These are phyloP conservation scores for Clarias fuscus DNA, from an alignment of 2,797 vertebrate genomes.

Conservation along the genomic window DNA sequence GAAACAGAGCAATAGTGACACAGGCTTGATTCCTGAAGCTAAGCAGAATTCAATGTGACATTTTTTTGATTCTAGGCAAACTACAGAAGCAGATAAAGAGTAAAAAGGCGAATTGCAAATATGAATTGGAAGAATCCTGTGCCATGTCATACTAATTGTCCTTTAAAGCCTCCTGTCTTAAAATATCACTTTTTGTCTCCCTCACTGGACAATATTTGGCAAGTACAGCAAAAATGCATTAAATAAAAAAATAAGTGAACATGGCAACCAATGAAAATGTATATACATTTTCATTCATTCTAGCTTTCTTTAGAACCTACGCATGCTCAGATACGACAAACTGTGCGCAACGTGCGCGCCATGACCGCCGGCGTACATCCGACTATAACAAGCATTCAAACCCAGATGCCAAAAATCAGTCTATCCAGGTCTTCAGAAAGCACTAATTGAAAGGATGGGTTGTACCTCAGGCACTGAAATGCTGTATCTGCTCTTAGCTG, in stretches of 20 bases:
- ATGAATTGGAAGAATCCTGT: background rate
- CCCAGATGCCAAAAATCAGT: constrained; percentile 24
- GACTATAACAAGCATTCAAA: constrained; percentile 17
- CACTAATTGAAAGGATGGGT: constrained; percentile 28
- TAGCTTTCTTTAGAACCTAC: background rate
- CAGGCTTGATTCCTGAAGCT: background rate
- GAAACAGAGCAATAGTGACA: background rate
- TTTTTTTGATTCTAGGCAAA: background rate
- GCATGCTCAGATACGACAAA: background rate
- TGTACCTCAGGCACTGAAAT: constrained; percentile 49
- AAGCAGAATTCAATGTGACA: background rate
- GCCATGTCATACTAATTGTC: background rate
- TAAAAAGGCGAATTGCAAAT: background rate
- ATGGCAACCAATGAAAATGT: background rate
- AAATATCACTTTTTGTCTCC: background rate
- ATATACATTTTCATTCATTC: background rate
- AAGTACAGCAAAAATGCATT: background rate
- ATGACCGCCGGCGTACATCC: background rate
- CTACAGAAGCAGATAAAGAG: background rate
- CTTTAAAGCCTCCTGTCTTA: no score
- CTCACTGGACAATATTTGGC: background rate
- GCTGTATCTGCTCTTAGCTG: constrained; percentile 49
- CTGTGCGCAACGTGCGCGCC: background rate
- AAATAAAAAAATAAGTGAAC: background rate
- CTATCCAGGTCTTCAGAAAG: constrained; percentile 28